Base-by-base conservation (phyloP, 2,113 vertebrate genomes). In the Trogon melanurus region DNA sequence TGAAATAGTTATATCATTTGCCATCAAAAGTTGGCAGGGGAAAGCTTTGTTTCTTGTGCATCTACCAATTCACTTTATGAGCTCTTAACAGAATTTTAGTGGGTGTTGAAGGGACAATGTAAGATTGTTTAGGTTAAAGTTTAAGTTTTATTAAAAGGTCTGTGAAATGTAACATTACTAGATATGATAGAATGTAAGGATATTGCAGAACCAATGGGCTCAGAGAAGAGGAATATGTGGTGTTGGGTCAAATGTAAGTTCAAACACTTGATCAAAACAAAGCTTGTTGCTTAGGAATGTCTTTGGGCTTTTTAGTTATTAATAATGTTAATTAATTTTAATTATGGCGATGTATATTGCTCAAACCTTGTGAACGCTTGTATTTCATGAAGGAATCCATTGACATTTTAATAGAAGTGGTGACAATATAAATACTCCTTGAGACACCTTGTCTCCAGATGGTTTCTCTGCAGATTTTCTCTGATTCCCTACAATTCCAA, bases 371-470 rank as follows among this genome's bases (percentile, higher is more conserved):
- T 14, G 26, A 78, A 44, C 3, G 3, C 76, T 78, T 71, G 21
- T 60, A 61, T 81, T 88, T 94, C n/a, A 8, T 75, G 53, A 38
- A 72, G 66, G 80, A 92, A 89, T 86, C 85, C 74, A 91, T 67
- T 81, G 69, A 41, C 72, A 69, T 91, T 93, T 96, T 91, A 94
- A 73, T 84, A 93, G 79, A 88, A 92, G 91, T 64, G 34, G 73
- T 92, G 85, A 93, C 92, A 94, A 89, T 80, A 94, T 87, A 96
- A 96, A 94, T 87, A 95, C 36, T 79, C 38, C 53, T 57, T 64
- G 80, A 90, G 41, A 93, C 34, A 85, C 84, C 91, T 91, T 45
- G 41, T 81, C 89, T 96, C 95, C 95, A 95, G 89, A 95, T 96
- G 95, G 92, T 72, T 89, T 75, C 88, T 93, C 83, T 69, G 72